Percentiles rank a stretch among this genome's conserved stretches.
Evolutionary conservation across 2,797 vertebrate genomes (phyloP).

Genomic region (Sebastes iracundus): DNA sequence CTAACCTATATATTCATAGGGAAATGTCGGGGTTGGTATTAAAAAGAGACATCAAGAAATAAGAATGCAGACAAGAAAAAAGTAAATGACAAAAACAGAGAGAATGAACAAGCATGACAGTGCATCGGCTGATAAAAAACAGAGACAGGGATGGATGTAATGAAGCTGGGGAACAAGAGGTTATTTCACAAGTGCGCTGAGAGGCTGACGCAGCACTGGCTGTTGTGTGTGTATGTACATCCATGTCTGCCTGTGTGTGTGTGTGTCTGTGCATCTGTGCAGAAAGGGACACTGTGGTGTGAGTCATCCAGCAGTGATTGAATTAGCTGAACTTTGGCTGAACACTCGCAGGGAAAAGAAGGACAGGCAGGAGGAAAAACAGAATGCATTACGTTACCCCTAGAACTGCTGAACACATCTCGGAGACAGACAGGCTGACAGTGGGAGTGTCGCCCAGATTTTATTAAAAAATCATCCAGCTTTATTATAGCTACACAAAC

Average conservation of each 20-base stretch:
- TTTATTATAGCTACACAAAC: conserved; percentile 35
- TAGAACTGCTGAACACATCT: conserved; percentile 46
- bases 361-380: conserved; percentile 26
- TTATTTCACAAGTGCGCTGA: conserved; percentile 47
- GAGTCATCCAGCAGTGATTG: conserved; percentile 75
- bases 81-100: neutral
- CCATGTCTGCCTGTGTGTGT: neutral
- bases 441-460: conserved; percentile 20
- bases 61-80: neutral
- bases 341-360: conserved; percentile 39
- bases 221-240: conserved; percentile 7
- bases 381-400: conserved; percentile 48
- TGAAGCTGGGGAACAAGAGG: conserved; percentile 48
- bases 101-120: neutral
- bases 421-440: conserved; percentile 37
- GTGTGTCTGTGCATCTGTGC: conserved; percentile 32
- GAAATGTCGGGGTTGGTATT: neutral
- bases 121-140: conserved; percentile 1
- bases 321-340: conserved; percentile 74
- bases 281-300: conserved; percentile 57
- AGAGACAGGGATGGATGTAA: conserved; percentile 10
- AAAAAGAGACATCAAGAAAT: neutral
- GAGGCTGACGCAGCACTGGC: conserved; percentile 65
- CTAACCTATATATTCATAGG: neutral
- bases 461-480: conserved; percentile 7